Conservation (phyloP, 2,888 invertebrate genomes). For the Sminthurinus aureus region DNA sequence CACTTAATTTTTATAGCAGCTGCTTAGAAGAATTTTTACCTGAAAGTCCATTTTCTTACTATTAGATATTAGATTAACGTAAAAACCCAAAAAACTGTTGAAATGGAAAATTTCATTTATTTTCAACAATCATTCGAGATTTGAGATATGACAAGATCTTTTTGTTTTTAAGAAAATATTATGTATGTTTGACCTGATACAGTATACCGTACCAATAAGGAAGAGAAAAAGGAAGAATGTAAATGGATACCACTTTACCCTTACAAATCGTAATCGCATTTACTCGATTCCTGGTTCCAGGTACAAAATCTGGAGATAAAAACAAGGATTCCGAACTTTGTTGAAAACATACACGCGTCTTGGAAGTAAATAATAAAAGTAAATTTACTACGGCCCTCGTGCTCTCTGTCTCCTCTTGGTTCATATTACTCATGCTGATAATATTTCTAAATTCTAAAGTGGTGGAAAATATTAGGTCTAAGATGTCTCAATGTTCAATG, state of each 20-base stretch:
- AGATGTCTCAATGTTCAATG: too few relatives aligned
- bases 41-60: background rate
- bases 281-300: background rate
- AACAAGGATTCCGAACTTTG: too few relatives aligned
- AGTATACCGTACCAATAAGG: background rate
- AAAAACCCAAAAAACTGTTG: background rate
- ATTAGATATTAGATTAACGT: background rate
- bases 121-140: background rate
- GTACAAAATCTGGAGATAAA: background rate
- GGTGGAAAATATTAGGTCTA: too few relatives aligned
- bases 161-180: background rate
- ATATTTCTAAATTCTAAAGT: too few relatives aligned
- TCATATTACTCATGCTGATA: background rate
- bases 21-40: background rate
- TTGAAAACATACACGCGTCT: too few relatives aligned
- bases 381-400: too few relatives aligned
- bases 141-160: too few relatives aligned
- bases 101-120: background rate
- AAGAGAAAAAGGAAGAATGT: background rate
- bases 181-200: background rate
- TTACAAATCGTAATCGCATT: background rate
- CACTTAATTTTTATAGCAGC: conserved; percentile 16
- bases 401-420: too few relatives aligned
- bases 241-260: background rate
- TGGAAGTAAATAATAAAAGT: too few relatives aligned